Evolutionary conservation across 2,888 invertebrate species (phyloP).

Genomic region (Muschampia plurimacula): DNA sequence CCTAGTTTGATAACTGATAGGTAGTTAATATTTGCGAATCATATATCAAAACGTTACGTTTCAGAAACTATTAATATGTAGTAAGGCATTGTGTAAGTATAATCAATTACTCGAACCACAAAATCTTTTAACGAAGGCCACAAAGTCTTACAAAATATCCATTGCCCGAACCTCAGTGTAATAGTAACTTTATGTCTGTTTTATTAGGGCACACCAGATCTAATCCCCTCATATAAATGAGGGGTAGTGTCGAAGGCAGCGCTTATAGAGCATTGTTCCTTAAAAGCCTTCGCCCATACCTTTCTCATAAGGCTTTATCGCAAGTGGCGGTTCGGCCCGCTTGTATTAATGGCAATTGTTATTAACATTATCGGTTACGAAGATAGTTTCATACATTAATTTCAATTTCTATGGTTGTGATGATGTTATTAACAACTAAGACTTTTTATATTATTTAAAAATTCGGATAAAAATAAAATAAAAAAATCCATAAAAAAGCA

Average conservation of each 20-base stretch:
- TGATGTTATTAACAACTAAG: too few relatives aligned
- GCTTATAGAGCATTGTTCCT: slow-evolving; percentile 64
- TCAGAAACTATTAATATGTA: too few relatives aligned
- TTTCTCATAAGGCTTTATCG: slow-evolving; percentile 41
- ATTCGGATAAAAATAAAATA: too few relatives aligned
- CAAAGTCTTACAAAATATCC: slow-evolving; percentile 40
- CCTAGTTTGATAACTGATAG: too few relatives aligned
- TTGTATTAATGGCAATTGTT: slow-evolving; percentile 30
- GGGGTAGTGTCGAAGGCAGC: slow-evolving; percentile 53
- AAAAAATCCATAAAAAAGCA: too few relatives aligned
- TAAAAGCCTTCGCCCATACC: slow-evolving; percentile 58
- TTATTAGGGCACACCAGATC: slow-evolving; percentile 60
- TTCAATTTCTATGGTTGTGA: not conserved
- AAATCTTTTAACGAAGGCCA: slow-evolving; percentile 43
- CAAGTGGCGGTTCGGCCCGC: slow-evolving; percentile 31
- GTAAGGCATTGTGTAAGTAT: not conserved
- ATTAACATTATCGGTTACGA: slow-evolving; percentile 33
- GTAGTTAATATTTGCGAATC: too few relatives aligned
- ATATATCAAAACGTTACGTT: too few relatives aligned
- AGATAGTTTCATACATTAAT: slow-evolving; percentile 29
- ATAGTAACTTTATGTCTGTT: slow-evolving; percentile 62
- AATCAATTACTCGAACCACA: slow-evolving; percentile 9
- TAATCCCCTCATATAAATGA: slow-evolving; percentile 71
- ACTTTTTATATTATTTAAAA: too few relatives aligned
- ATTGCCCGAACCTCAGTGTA: slow-evolving; percentile 56